phyloP scores from a whole-genome alignment of 2,888 invertebrate species.

The Lasioglossum calceatum region DNA sequence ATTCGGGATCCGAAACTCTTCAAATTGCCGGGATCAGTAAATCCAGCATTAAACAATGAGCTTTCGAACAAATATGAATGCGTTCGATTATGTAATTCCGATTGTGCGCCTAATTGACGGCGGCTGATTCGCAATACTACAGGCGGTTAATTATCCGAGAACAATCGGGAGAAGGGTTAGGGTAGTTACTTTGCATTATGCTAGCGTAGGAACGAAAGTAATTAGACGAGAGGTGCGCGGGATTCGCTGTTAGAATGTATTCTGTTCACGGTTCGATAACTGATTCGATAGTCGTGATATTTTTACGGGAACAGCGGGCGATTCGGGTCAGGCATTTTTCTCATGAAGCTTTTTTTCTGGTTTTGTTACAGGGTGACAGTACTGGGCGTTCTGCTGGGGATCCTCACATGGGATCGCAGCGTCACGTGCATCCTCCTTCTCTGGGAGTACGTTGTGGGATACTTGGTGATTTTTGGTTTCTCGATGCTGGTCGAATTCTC shows the following conservation, averaged over 20 bases:
- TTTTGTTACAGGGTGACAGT: slow-evolving; percentile 87
- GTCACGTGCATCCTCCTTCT: slow-evolving; percentile 85
- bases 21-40: neutral
- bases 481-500: slow-evolving; percentile 89
- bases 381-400: slow-evolving; percentile 86
- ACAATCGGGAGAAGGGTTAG: neutral
- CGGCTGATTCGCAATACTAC: neutral
- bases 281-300: slow-evolving; percentile 28
- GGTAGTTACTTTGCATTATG: neutral
- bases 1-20: neutral
- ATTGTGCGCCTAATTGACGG: neutral
- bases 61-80: neutral
- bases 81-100: neutral
- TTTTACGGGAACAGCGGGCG: neutral
- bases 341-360: slow-evolving; percentile 33
- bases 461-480: slow-evolving; percentile 86
- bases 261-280: slow-evolving; percentile 29
- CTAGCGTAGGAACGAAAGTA: neutral
- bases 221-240: neutral
- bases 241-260: slow-evolving; percentile 3
- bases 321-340: neutral
- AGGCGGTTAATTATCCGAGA: neutral
- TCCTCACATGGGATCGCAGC: slow-evolving; percentile 86
- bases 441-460: slow-evolving; percentile 87
- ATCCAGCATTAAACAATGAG: neutral